Conservation (phyloP, 2,113 vertebrate genomes). For the Pelusios castaneus region DNA sequence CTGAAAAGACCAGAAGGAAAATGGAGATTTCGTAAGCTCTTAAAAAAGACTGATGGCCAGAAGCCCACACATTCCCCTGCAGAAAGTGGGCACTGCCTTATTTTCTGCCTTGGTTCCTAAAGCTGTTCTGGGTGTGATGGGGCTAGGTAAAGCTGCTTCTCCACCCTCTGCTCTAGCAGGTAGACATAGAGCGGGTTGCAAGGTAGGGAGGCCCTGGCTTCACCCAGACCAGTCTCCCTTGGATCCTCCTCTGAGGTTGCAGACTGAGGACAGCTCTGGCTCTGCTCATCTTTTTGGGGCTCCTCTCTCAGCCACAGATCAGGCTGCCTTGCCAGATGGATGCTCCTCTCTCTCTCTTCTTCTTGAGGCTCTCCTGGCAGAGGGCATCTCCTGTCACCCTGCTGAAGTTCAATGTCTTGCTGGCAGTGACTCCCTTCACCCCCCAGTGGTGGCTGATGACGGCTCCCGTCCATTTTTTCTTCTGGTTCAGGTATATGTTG, state of each 20-base stretch:
- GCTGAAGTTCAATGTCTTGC: neutral
- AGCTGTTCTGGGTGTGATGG: neutral
- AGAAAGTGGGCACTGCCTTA: neutral
- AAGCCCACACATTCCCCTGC: neutral
- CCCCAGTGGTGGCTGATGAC: neutral
- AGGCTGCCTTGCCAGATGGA: neutral
- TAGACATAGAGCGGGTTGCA: neutral
- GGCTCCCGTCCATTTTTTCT: neutral
- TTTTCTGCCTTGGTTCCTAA: neutral
- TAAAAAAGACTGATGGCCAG: neutral
- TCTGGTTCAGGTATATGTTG: neutral
- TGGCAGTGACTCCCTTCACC: fast-evolving
- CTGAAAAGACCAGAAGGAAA: neutral
- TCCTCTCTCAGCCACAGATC: neutral
- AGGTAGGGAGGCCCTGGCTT: neutral
- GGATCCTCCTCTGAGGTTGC: fast-evolving
- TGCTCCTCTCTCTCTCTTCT: neutral
- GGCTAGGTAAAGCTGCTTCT: neutral
- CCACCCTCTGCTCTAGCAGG: neutral
- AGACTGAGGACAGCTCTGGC: fast-evolving
- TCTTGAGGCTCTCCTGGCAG: neutral
- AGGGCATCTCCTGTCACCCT: fast-evolving
- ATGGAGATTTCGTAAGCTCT: neutral
- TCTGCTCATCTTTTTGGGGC: neutral
- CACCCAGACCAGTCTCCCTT: fast-evolving